Base-by-base conservation (phyloP, 2,797 vertebrate genomes). In the Peromyscus melanophrys region DNA sequence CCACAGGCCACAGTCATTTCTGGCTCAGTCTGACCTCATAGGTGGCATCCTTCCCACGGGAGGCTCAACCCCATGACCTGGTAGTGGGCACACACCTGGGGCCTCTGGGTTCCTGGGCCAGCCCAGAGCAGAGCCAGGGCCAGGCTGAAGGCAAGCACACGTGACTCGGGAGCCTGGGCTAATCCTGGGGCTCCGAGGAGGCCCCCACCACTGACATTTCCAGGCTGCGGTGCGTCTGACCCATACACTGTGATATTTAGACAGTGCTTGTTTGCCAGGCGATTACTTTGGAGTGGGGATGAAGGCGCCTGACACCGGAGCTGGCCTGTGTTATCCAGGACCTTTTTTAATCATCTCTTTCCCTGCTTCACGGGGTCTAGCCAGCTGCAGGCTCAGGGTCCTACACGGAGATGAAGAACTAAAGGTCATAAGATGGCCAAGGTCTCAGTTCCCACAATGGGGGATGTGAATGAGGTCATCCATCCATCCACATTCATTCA, bases 181-280 rank as follows among this genome's bases (percentile, higher is more conserved):
- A 55, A 97, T 92, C 95, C 83, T 0, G 57, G 4, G 75, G 80
- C 84, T n/a, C 10, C 0, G 43, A 29, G 65, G 46, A 40, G 52
- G 75, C 89, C 85, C 93, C 7, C n/a, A 8, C 63, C n/a, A 29
- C 98, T 98, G 99, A 99, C 99, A 99, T 99, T 99, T 99, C 97
- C 98, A 97, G 97, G 92, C 98, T 91, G 65, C 57, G 0, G 10
- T 57, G 97, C 89, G 93, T 97, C 98, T 98, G 96, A 97, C 97
- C 98, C 95, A 97, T 96, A 97, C 5, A 82, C 97, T 76, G 98
- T 99, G 98, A 98, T 98, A 98, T 99, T 99, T 99, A 98, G 97
- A 98, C 98, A 98, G 98, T 97, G 98, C 98, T 98, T 98, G 98
- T 98, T 97, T 96, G 96, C 94, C 63, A 63, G 98, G 96, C 95